Evolutionary conservation across 1,140 invertebrate genomes (phyloP).

Genomic region (Macrocentrus cingulum): DNA sequence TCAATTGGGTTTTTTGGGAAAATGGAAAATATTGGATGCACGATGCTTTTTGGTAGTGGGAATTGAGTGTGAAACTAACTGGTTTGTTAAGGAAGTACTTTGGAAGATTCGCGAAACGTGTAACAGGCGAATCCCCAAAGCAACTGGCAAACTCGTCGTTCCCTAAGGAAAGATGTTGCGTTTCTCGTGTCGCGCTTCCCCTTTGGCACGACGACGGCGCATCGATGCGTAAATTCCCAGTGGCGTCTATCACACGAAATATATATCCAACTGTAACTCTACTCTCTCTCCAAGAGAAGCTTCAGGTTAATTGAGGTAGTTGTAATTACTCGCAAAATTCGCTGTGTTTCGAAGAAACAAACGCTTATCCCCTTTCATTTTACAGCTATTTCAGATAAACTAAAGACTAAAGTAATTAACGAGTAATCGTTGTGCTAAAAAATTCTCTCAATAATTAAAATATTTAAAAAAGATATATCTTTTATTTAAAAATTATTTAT

Average conservation of each 20-base stretch:
- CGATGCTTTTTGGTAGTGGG: no score
- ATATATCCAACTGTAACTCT: neutral
- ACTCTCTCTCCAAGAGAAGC: no score
- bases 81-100: conserved; percentile 6
- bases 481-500: no score
- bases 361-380: neutral
- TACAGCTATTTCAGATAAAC: neutral
- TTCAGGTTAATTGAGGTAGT: conserved; percentile 7
- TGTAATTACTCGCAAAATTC: conserved; percentile 14
- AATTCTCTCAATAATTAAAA: no score
- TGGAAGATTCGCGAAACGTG: conserved; percentile 3
- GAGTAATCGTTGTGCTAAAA: no score
- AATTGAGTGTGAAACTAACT: no score
- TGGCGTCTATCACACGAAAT: conserved; percentile 8
- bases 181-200: no score
- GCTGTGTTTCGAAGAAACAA: conserved; percentile 2
- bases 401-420: neutral
- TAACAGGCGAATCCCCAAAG: neutral
- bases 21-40: no score
- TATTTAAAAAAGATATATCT: no score
- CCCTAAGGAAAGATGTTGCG: conserved; percentile 7
- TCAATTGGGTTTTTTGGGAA: no score
- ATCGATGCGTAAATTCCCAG: conserved; percentile 14
- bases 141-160: conserved; percentile 3
- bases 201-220: conserved; percentile 2